phyloP scores from a whole-genome alignment of 2,888 invertebrate species.

The Tipula unca region DNA sequence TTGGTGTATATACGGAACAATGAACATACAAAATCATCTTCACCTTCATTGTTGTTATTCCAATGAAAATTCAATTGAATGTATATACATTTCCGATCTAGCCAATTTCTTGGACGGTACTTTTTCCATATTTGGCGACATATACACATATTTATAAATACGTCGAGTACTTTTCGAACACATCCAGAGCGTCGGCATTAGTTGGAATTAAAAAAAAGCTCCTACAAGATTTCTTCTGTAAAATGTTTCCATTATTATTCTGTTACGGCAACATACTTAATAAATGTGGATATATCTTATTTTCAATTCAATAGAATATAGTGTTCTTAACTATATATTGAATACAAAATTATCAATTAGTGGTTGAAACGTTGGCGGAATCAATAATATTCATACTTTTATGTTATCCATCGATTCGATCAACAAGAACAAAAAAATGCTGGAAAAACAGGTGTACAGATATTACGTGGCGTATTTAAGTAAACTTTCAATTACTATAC shows the following conservation, averaged over 20 bases:
- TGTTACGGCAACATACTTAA: no score
- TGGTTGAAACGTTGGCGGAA: background rate
- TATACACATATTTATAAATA: no score
- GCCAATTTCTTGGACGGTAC: background rate
- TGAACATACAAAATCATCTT: no score
- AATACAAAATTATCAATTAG: background rate
- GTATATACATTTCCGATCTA: background rate
- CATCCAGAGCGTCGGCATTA: no score
- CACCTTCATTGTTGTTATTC: no score
- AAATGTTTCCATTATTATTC: background rate
- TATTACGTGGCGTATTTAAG: background rate
- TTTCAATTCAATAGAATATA: no score
- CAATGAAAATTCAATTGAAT: no score
- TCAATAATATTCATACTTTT: background rate
- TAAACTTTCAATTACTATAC: background rate
- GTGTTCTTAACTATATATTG: background rate
- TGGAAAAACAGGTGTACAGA: background rate
- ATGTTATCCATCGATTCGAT: background rate
- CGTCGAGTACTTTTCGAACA: no score
- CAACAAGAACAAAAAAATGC: background rate
- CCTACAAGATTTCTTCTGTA: background rate
- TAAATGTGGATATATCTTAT: no score
- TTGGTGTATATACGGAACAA: background rate
- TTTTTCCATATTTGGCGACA: background rate
- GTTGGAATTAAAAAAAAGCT: no score